Base-by-base conservation (phyloP, 1,140 invertebrate species). In the Metopolophium dirhodum region DNA sequence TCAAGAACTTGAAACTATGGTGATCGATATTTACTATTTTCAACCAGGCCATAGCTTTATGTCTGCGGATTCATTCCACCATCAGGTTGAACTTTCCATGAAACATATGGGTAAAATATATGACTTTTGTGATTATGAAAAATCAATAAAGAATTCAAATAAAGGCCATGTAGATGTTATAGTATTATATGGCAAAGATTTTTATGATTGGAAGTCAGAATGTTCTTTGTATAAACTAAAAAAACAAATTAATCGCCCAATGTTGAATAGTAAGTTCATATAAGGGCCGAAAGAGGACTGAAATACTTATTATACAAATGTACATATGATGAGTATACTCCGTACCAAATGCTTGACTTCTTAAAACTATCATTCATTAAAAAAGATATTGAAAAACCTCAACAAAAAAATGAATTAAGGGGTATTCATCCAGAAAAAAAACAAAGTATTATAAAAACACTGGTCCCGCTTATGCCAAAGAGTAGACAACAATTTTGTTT, bases 191-290 rank as follows among this genome's bases (percentile, higher is more conserved):
- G 49, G 9, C 14, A 49, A 49, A 49, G 49, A 49, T 49, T 49
- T 49, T 49, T 49, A 14, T 49, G 49, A 49, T 49, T 49, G 49
- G 54, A 57, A 57, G 54, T 57, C 54, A 57, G 35, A 83, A 83
- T 83, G 77, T 18, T 83, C 77, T 41, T 20, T 37, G 7, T 37
- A 83, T 83, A 83, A 83, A 83, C 77, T 83, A 22, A 87, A 87
- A 8, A 87, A 87, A 49, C 85, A 87, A 87, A 87, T 86, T 86
- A 86, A 86, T 86, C 41, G 23, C 45, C 85, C 85, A 86, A 86
- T 86, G 85, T 86, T 86, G 22, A 86, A 86, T 86, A 86, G 41
- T n/a, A 86, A 86, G 41, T 87, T 30, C 85, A 87, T 26, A 86
- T 87, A 49, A 87, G 85, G 11, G 30, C 77, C 30, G 77, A 82